Conservation (phyloP, 2,113 vertebrate species). For the Leucosticte australis region DNA sequence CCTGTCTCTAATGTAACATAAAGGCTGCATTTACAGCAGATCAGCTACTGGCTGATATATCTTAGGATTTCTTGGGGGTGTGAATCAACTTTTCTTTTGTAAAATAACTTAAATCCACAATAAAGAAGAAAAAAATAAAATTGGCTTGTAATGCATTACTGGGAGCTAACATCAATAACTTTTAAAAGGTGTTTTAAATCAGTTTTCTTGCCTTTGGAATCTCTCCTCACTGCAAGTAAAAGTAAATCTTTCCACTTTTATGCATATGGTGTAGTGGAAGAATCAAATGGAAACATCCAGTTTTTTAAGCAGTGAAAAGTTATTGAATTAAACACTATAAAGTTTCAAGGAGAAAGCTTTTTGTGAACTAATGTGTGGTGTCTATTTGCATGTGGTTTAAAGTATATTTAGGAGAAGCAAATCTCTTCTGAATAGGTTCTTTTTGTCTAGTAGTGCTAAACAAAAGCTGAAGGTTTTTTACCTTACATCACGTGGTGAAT, state of each 20-base stretch:
- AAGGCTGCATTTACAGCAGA: not conserved
- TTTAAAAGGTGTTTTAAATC: not conserved
- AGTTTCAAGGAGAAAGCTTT: not conserved
- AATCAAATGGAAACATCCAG: not conserved
- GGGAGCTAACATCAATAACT: not conserved
- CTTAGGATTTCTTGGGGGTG: not conserved
- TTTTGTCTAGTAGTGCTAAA: not conserved
- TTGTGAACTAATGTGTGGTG: not conserved
- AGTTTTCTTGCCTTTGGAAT: not conserved
- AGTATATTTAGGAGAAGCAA: not conserved
- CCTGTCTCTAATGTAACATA: not conserved
- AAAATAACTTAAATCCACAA: not conserved
- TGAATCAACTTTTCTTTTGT: not conserved
- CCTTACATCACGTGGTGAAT: not conserved
- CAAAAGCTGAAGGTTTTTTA: not conserved
- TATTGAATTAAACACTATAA: not conserved
- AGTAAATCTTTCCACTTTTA: not conserved
- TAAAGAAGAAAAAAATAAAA: not conserved
- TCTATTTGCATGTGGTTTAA: not conserved
- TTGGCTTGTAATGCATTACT: not conserved
- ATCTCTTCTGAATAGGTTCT: not conserved
- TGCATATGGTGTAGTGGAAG: not conserved
- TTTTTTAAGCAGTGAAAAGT: not conserved
- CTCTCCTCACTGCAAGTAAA: not conserved
- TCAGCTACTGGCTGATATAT: not conserved